A percentile compares a stretch with the other conserved stretches of the same genome.
These are phyloP conservation scores for Chrysoperla carnea DNA, from an alignment of 1,140 invertebrate genomes.

Conservation along the genomic window DNA sequence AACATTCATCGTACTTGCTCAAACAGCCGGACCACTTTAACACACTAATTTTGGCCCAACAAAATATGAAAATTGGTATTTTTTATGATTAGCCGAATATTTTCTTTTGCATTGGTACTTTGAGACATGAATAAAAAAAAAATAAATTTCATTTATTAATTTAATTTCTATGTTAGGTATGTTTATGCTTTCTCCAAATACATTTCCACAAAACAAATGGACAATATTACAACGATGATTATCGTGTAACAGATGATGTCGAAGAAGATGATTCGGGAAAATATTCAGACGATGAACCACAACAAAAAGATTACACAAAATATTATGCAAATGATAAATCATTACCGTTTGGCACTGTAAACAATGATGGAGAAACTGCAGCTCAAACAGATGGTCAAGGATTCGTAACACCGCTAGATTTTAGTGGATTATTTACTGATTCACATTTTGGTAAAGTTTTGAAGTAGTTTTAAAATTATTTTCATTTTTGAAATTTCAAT, in stretches of 20 bases:
- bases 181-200: too few species aligned
- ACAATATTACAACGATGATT: slow-evolving; percentile 2
- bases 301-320: slow-evolving; percentile 4
- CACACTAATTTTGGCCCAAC: too few species aligned
- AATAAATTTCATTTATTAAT: too few species aligned
- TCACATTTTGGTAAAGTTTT: slow-evolving; percentile 3
- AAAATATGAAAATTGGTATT: too few species aligned
- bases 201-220: too few species aligned
- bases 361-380: not conserved
- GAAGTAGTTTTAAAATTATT: not conserved
- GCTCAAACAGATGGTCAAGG: not conserved
- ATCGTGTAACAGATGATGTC: slow-evolving; percentile 1
- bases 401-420: slow-evolving; percentile 3
- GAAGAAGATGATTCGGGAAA: not conserved
- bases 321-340: slow-evolving; percentile 1
- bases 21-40: too few species aligned
- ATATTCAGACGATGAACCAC: not conserved
- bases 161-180: too few species aligned
- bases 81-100: too few species aligned
- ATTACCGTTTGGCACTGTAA: not conserved
- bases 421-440: not conserved
- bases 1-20: too few species aligned
- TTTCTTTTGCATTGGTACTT: too few species aligned
- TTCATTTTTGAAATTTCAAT: not conserved
- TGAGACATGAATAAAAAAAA: too few species aligned